A percentile compares a stretch with the other conserved stretches of the same genome.
These are phyloP conservation scores for Lucinisca nassula DNA, from an alignment of 2,888 invertebrate genomes.

Conservation along the genomic window DNA sequence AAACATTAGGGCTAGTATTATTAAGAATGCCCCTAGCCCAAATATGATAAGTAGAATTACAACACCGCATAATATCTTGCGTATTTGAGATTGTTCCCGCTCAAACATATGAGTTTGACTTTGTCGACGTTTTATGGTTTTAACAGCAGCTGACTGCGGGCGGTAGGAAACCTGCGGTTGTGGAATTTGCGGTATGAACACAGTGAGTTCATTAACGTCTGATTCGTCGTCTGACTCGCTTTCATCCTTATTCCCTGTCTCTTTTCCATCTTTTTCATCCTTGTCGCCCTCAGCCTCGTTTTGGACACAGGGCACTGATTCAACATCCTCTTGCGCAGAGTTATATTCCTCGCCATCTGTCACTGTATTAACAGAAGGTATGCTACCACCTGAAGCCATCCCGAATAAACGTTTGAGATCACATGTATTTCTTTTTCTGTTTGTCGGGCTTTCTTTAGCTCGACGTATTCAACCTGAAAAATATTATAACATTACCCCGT, in stretches of 20 bases:
- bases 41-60: constrained; percentile 37
- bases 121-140: neutral
- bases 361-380: neutral
- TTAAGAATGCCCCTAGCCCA: constrained; percentile 27
- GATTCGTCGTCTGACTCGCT: neutral
- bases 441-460: no score
- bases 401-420: no score
- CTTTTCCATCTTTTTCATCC: neutral
- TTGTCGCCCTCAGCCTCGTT: neutral
- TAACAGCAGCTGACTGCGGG: neutral
- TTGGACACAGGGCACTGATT: neutral
- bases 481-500: no score
- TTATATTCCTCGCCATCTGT: neutral
- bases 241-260: neutral
- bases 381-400: neutral
- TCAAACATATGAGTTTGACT: neutral
- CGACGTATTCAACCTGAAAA: no score
- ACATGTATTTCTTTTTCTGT: no score
- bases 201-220: neutral
- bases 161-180: neutral
- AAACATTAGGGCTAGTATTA: constrained; percentile 26
- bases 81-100: constrained; percentile 22
- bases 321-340: neutral
- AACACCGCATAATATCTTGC: constrained; percentile 45
- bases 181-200: neutral